Conservation (phyloP, 1,140 invertebrate genomes). For the Acromyrmex heyeri region DNA sequence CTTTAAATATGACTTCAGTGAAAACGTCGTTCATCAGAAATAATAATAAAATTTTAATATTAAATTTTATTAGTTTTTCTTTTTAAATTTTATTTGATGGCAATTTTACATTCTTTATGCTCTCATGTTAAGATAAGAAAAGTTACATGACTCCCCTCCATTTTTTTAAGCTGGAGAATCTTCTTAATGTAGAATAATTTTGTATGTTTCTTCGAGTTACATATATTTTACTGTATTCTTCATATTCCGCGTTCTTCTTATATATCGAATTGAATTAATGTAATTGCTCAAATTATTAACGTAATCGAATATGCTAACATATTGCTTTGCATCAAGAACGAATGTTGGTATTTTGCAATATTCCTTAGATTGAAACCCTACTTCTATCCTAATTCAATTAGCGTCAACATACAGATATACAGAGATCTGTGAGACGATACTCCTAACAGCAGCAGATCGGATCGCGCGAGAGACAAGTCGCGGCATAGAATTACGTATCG, state of each 20-base stretch:
- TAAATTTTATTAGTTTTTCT: too few relatives aligned
- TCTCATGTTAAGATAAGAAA: too few relatives aligned
- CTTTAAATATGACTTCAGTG: too few relatives aligned
- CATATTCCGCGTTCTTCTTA: neutral
- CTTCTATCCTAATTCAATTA: neutral
- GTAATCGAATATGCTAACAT: neutral
- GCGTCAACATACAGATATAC: slow-evolving; percentile 44
- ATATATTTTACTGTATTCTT: neutral
- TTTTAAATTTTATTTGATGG: too few relatives aligned
- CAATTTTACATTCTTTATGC: too few relatives aligned
- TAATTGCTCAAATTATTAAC: neutral
- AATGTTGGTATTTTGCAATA: slow-evolving; percentile 3
- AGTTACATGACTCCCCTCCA: too few relatives aligned
- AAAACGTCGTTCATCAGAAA: too few relatives aligned
- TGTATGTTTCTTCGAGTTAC: neutral
- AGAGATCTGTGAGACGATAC: slow-evolving; percentile 43
- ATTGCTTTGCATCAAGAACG: neutral
- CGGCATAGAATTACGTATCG: slow-evolving; percentile 55
- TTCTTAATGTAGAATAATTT: too few relatives aligned
- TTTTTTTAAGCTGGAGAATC: too few relatives aligned
- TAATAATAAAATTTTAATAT: too few relatives aligned
- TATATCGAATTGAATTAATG: neutral
- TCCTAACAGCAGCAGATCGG: slow-evolving; percentile 41
- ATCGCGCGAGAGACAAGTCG: slow-evolving; percentile 41
- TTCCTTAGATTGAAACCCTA: neutral